phyloP scores from a whole-genome alignment of 2,888 invertebrate species.

The Apotomis betuletana region DNA sequence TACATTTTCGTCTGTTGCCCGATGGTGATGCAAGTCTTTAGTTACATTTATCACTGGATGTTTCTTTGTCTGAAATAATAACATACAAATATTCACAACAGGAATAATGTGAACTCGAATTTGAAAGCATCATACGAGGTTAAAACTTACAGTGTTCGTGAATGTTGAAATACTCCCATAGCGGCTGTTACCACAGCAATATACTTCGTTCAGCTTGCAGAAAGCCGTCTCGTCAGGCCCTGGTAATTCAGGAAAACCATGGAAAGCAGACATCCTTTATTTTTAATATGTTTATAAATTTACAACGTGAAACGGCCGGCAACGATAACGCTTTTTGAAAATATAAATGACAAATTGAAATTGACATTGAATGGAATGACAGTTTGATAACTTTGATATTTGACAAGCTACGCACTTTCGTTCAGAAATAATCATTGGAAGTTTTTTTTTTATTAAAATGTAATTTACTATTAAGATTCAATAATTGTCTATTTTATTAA shows the following conservation, averaged over 20 bases:
- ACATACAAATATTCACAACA: slow-evolving; percentile 13
- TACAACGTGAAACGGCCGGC: slow-evolving; percentile 48
- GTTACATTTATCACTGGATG: slow-evolving; percentile 89
- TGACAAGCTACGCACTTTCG: background rate
- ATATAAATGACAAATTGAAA: background rate
- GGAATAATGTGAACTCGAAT: background rate
- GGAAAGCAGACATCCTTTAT: slow-evolving; percentile 76
- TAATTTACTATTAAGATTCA: background rate
- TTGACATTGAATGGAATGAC: background rate
- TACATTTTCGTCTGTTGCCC: slow-evolving; percentile 83
- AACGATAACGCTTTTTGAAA: slow-evolving; percentile 35
- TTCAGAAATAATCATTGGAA: background rate
- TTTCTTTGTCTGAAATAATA: slow-evolving; percentile 80
- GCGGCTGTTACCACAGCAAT: slow-evolving; percentile 82
- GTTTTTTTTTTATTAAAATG: background rate
- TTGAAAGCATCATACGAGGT: background rate
- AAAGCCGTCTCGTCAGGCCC: slow-evolving; percentile 81
- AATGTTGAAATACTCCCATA: slow-evolving; percentile 83
- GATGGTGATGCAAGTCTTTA: slow-evolving; percentile 83
- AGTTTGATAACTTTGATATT: background rate
- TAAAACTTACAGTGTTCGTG: slow-evolving; percentile 83
- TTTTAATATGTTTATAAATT: slow-evolving; percentile 3
- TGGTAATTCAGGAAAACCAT: slow-evolving; percentile 80
- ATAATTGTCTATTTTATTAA: no score
- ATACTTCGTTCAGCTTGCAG: slow-evolving; percentile 86